Conservation (phyloP, 2,888 invertebrate genomes). For the Ptilodon capucinus region DNA sequence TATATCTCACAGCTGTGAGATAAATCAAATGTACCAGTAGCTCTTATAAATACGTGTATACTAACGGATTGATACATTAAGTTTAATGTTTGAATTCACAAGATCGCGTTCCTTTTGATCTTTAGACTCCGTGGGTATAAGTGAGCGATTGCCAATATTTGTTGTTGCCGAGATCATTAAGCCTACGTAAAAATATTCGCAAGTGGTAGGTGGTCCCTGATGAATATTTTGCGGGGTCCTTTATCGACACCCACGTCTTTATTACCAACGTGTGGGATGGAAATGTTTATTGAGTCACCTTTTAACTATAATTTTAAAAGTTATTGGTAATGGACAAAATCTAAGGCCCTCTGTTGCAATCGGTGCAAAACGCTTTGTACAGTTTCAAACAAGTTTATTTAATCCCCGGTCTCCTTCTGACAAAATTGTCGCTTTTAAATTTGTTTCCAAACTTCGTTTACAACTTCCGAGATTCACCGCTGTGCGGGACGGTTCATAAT, state of each 20-base stretch:
- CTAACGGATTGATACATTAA: background rate
- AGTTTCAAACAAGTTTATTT: slow-evolving; percentile 27
- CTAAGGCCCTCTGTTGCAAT: slow-evolving; percentile 23
- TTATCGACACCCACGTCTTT: slow-evolving; percentile 30
- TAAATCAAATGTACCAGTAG: background rate
- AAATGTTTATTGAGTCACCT: slow-evolving; percentile 20
- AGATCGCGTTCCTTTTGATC: background rate
- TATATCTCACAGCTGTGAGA: background rate
- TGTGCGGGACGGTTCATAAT: slow-evolving; percentile 20
- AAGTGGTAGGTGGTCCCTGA: slow-evolving; percentile 23
- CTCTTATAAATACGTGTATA: no score
- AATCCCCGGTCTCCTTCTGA: slow-evolving; percentile 28
- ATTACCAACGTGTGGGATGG: slow-evolving; percentile 28
- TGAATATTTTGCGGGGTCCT: slow-evolving; percentile 33
- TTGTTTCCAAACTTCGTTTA: slow-evolving; percentile 28
- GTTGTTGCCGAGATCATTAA: slow-evolving; percentile 11
- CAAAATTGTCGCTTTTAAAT: slow-evolving; percentile 35
- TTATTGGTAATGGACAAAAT: slow-evolving; percentile 5
- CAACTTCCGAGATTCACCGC: slow-evolving; percentile 24
- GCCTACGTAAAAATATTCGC: slow-evolving; percentile 21
- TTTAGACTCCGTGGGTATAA: background rate
- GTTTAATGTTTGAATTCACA: background rate
- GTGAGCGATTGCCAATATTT: background rate
- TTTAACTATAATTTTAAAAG: no score
- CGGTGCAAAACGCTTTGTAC: slow-evolving; percentile 29